Percentiles rank a stretch among this genome's conserved stretches.
phyloP scores from a whole-genome alignment of 2,888 invertebrate genomes.

The Pimpla rufipes region DNA sequence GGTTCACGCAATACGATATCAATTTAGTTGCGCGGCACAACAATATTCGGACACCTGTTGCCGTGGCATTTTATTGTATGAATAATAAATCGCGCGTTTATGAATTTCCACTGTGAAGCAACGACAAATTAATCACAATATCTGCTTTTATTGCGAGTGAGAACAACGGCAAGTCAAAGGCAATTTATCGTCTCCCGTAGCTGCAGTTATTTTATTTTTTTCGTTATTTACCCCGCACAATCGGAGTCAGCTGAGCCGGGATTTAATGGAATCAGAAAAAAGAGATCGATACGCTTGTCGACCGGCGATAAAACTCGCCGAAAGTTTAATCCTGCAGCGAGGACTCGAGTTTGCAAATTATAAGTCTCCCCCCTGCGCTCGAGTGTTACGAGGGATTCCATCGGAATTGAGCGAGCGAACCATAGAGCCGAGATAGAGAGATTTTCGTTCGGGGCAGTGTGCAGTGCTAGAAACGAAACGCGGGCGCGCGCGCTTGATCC shows the following conservation, averaged over 20 bases:
- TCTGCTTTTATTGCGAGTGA: conserved; percentile 1
- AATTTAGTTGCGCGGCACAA: conserved; percentile 25
- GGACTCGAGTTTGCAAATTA: conserved; percentile 38
- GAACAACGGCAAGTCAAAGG: conserved; percentile 10
- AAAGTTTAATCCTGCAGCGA: conserved; percentile 22
- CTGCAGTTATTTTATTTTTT: neutral
- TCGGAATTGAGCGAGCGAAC: conserved; percentile 18
- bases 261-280: neutral
- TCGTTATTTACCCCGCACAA: no score
- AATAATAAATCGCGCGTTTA: conserved; percentile 35
- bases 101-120: conserved; percentile 4
- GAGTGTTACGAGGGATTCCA: neutral
- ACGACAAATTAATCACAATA: conserved; percentile 19
- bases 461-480: conserved; percentile 62
- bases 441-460: conserved; percentile 33
- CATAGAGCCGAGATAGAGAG: conserved; percentile 28
- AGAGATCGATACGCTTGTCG: neutral
- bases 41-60: conserved; percentile 56
- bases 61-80: conserved; percentile 28
- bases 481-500: conserved; percentile 58
- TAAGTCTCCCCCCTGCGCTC: neutral
- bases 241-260: neutral
- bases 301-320: neutral
- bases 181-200: conserved; percentile 10
- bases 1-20: neutral